Evolutionary conservation across 2,888 invertebrate species (phyloP).

Genomic region (Ditylenchus weischeri): DNA sequence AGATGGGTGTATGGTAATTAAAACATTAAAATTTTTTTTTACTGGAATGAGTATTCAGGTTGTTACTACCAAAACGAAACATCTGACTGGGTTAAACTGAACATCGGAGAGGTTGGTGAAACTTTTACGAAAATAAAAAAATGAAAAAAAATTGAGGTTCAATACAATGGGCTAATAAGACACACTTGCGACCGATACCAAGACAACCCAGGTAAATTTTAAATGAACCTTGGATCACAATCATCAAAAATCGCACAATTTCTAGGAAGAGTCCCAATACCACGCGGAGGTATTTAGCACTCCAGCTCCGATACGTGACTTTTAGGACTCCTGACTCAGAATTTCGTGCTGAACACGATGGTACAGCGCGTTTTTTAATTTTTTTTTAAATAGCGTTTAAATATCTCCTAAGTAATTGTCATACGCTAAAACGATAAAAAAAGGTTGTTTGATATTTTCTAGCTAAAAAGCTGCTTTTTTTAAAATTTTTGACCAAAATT

Average conservation of each 20-base stretch:
- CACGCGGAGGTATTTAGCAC: slow-evolving; percentile 41
- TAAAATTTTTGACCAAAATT: too few relatives aligned
- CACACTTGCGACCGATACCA: slow-evolving; percentile 52
- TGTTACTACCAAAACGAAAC: slow-evolving; percentile 57
- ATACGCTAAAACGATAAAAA: too few relatives aligned
- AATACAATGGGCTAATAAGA: slow-evolving; percentile 47
- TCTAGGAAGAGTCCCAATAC: slow-evolving; percentile 52
- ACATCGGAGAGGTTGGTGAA: slow-evolving; percentile 42
- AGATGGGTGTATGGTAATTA: slow-evolving; percentile 50
- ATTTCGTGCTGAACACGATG: too few relatives aligned
- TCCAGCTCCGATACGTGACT: too few relatives aligned
- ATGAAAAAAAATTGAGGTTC: not conserved
- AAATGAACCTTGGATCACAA: not conserved
- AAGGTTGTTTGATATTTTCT: too few relatives aligned
- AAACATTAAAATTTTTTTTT: not conserved
- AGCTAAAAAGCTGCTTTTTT: too few relatives aligned
- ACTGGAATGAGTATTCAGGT: slow-evolving; percentile 34
- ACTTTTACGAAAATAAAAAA: not conserved
- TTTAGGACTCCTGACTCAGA: too few relatives aligned
- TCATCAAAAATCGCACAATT: not conserved
- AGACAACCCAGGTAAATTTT: slow-evolving; percentile 41
- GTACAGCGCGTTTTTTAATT: too few relatives aligned
- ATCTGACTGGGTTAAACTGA: slow-evolving; percentile 42
- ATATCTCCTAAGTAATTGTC: too few relatives aligned
- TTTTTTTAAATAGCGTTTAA: too few relatives aligned